Evolutionary conservation across 2,113 vertebrate genomes (phyloP), one percentile per base, ranked within the genome.

Genomic region (Channa argus): DNA sequence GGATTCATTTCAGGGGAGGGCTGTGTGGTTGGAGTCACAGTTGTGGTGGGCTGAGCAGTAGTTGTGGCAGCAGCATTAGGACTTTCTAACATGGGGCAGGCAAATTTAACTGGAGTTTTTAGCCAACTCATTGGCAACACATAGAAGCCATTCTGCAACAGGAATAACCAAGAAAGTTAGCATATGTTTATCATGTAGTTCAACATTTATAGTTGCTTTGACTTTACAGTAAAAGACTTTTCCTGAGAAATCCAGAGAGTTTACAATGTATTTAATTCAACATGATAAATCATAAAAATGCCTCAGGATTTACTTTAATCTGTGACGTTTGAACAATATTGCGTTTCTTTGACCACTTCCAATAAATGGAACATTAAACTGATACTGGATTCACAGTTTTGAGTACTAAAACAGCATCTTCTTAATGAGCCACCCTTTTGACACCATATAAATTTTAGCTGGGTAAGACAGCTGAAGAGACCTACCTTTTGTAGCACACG

Each of bases 401-500:
- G 24, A 24, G 24, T 24, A 24, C 24, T 24, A 24, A 24, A 24
- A 24, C 24, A 24, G 24, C 24, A 24, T 24, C 24, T 24, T 24
- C 24, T 24, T 24, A 24, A 24, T 24, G 24, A 24, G 1, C 24
- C 24, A 24, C 24, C 24, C 24, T 24, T 24, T 24, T 24, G 24
- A 24, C 47, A n/a, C 54, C 2, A 68, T 37, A n/a, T 13, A 44
- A 49, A 37, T 7, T 53, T 58, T 12, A 13, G 12, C 2, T 4
- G 11, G 6, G 12, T 6, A 6, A 41, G 3, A 0, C 9, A 63
- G 37, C 34, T 50, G 11, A 4, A 10, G 14, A 36, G 3, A 0
- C 5, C 5, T 91, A 88, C 86, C 86, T 74, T 52, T 63, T 72
- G 61, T 3, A 49, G 50, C n/a, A 92, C 77, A 49, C 76, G 39